Evolutionary conservation across 2,113 vertebrate genomes (phyloP), one percentile per base, ranked within the genome.

Genomic region (Philantomba maxwellii): DNA sequence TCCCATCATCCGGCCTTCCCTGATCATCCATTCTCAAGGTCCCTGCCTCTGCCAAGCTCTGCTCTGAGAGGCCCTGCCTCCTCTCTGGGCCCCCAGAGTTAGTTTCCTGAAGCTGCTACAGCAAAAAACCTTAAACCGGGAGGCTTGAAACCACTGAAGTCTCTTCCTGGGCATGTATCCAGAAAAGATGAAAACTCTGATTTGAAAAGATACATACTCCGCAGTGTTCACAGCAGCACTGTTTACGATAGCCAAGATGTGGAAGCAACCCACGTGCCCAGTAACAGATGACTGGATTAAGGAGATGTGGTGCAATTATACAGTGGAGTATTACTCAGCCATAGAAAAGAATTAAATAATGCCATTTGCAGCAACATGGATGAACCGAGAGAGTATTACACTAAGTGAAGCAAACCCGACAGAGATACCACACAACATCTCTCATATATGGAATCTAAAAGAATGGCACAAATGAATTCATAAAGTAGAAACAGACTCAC

Each of bases 101-200:
- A 26, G 7, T 25, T 39, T 78, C 45, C 19, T 87, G 80, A 39
- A 89, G n/a, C 39, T 82, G 51, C 43, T 2, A 2, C 19, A 73
- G 33, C 78, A 60, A 82, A 51, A 55, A 53, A 5, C 43, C 53
- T n/a, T 19, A 21, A 43, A 26, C 51, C 0, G 3, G 47, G 57
- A 43, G 33, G 53, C 53, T 85, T 73, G 36, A 73, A 70, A 70
- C 33, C 78, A 57, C 49, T 53, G 55, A 81, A 81, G 6, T 80
- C 77, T 82, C 49, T 82, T 82, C 33, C 78, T 53, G 78, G 49
- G 78, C 78, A 8, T 53, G 33, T 82, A 36, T 53, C 49, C 49
- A 25, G 49, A 53, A 82, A 82, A 82, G 78, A 36, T 23, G 78
- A 82, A n/a, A 81, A 82, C 78, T 53, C 78, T 82, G 19, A 53